Conservation (phyloP, 2,888 invertebrate species). For the Metacarcinus magister region DNA sequence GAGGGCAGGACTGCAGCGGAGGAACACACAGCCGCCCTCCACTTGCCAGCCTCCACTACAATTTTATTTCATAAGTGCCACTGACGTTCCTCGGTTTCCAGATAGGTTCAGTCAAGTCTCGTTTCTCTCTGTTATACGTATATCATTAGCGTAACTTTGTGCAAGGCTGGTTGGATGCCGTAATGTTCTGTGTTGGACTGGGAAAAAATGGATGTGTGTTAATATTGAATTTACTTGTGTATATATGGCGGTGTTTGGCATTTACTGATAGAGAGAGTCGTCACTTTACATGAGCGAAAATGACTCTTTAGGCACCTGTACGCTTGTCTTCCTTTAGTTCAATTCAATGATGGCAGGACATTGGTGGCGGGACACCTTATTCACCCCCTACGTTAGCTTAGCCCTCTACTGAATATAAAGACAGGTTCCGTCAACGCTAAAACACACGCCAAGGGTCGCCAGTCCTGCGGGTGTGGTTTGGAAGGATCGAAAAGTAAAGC, state of each 20-base stretch:
- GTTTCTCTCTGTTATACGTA: conserved; percentile 29
- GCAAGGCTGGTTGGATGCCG: conserved; percentile 36
- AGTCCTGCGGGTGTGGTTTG: conserved; percentile 65
- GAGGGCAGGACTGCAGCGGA: conserved; percentile 57
- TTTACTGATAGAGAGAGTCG: neutral
- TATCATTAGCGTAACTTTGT: conserved; percentile 42
- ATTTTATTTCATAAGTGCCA: neutral
- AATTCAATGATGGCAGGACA: conserved; percentile 79
- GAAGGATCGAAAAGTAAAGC: conserved; percentile 68
- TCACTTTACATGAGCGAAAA: conserved; percentile 62
- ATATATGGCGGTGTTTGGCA: conserved; percentile 27
- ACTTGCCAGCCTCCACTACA: conserved; percentile 1
- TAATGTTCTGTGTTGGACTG: conserved; percentile 13
- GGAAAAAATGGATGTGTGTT: neutral
- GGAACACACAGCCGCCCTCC: conserved; percentile 56
- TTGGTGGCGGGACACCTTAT: conserved; percentile 75
- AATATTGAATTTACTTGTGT: conserved; percentile 34
- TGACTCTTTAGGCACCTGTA: conserved; percentile 72
- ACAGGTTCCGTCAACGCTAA: neutral
- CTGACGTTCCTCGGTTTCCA: neutral
- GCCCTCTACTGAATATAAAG: conserved; percentile 62
- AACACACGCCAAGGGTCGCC: conserved; percentile 8
- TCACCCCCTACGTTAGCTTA: conserved; percentile 60
- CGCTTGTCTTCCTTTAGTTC: conserved; percentile 76
- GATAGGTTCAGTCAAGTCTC: neutral